These are phyloP conservation scores for Salminus brasiliensis DNA, from an alignment of 2,113 vertebrate species.

Conservation along the genomic window DNA sequence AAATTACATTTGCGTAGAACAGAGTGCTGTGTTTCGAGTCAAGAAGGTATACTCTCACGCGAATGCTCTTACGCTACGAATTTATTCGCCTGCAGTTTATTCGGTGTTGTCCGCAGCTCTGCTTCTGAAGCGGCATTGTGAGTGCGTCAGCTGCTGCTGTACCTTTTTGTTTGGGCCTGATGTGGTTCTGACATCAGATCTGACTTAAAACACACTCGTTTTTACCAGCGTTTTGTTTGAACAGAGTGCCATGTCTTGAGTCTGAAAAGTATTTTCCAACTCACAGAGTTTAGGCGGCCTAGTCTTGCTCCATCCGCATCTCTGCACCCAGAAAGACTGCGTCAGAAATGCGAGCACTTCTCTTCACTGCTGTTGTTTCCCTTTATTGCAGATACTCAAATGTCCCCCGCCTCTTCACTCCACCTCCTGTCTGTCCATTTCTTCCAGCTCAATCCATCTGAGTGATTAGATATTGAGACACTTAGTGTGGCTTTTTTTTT, in stretches of 20 bases:
- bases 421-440: conserved; percentile 6
- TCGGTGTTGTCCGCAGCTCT: no score
- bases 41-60: not conserved
- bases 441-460: conserved; percentile 48
- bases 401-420: not conserved
- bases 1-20: conserved; percentile 42
- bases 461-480: conserved; percentile 67
- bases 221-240: no score
- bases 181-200: no score
- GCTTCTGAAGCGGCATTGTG: not conserved
- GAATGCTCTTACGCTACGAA: no score
- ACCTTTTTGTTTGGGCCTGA: no score
- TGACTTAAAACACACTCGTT: no score
- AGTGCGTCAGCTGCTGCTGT: not conserved
- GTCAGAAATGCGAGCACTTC: not conserved
- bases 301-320: not conserved
- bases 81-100: no score
- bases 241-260: not conserved
- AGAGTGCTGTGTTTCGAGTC: conserved; percentile 11
- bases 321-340: not conserved
- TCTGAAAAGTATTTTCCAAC: not conserved
- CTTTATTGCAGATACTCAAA: conserved; percentile 3
- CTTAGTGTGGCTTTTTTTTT: conserved; percentile 61
- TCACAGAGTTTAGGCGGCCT: no score
- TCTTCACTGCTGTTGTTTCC: not conserved